These are phyloP conservation scores for Colius striatus DNA, from an alignment of 2,113 vertebrate genomes.

Conservation along the genomic window DNA sequence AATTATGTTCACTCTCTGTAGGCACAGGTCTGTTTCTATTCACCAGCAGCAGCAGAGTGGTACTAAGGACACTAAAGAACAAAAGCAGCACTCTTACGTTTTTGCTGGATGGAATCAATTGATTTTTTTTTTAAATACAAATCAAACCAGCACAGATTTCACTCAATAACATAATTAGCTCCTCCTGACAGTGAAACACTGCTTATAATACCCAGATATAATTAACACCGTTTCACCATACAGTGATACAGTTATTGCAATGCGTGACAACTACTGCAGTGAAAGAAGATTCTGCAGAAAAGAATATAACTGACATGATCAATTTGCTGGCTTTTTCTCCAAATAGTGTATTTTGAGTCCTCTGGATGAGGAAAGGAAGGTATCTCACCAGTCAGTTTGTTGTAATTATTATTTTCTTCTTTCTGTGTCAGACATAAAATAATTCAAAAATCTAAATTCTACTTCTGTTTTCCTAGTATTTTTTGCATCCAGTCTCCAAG, in stretches of 20 bases:
- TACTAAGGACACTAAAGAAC: background rate
- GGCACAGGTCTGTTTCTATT: background rate
- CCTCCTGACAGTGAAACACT: background rate
- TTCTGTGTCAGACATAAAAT: background rate
- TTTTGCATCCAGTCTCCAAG: background rate
- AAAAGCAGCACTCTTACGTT: background rate
- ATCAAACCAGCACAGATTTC: background rate
- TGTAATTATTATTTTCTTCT: background rate
- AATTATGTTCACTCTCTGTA: background rate
- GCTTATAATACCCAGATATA: background rate
- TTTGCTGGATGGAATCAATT: background rate
- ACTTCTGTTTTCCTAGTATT: background rate
- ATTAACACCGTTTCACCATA: background rate
- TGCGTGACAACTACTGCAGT: background rate
- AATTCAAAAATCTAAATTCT: background rate
- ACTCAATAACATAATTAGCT: background rate
- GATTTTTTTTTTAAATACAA: background rate
- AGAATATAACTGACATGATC: background rate
- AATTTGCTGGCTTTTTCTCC: background rate
- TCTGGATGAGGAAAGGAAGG: background rate
- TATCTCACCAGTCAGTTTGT: background rate
- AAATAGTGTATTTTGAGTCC: background rate
- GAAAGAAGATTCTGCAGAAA: background rate
- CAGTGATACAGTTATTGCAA: background rate
- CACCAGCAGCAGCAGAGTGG: background rate